phyloP scores from a whole-genome alignment of 1,140 invertebrate genomes.

The Atta cephalotes region DNA sequence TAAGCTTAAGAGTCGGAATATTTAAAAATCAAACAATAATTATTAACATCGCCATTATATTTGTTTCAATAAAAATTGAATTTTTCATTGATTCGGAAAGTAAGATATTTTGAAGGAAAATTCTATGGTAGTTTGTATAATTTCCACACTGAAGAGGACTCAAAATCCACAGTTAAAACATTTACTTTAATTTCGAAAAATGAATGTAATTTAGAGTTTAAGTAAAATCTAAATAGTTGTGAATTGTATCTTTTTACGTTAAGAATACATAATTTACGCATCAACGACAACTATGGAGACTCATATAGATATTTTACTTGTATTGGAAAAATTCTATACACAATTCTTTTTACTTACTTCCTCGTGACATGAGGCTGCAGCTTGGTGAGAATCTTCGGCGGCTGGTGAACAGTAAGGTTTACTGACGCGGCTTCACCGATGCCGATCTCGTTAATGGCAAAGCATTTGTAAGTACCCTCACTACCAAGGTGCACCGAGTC shows the following conservation, averaged over 20 bases:
- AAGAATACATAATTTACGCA: too few species aligned
- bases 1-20: neutral
- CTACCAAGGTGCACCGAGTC: conserved; percentile 92
- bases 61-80: neutral
- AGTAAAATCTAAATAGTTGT: too few species aligned
- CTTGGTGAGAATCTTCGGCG: conserved; percentile 93
- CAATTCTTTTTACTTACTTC: conserved; percentile 81
- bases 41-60: neutral
- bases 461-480: conserved; percentile 96
- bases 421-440: conserved; percentile 93
- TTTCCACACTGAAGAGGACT: too few species aligned
- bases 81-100: neutral
- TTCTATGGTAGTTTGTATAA: neutral
- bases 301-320: too few species aligned
- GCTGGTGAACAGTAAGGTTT: conserved; percentile 94
- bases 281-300: too few species aligned
- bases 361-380: conserved; percentile 93
- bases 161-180: too few species aligned
- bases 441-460: conserved; percentile 95
- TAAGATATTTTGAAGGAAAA: neutral
- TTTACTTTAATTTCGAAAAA: too few species aligned
- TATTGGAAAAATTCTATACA: neutral
- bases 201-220: too few species aligned
- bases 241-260: too few species aligned
- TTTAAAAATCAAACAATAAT: neutral